Evolutionary conservation across 2,888 invertebrate genomes (phyloP).

Genomic region (Drosophila nigritarsus): DNA sequence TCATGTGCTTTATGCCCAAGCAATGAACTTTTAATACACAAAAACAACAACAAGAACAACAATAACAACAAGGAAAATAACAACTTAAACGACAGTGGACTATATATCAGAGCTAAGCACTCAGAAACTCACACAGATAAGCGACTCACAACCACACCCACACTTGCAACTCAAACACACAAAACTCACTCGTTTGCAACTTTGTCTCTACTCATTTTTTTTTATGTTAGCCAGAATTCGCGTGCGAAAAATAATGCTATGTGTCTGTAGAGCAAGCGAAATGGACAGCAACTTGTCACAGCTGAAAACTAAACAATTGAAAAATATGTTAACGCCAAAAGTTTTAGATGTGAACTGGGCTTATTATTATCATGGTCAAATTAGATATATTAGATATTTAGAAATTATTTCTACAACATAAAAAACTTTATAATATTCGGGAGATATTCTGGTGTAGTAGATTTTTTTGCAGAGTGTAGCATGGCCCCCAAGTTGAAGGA

Average conservation of each 20-base stretch:
- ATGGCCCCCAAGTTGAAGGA: neutral
- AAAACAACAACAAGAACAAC: constrained; percentile 52
- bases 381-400: no score
- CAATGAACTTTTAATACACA: constrained; percentile 79
- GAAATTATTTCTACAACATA: neutral
- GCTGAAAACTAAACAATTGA: constrained; percentile 6
- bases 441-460: neutral
- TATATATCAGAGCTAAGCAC: constrained; percentile 77
- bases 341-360: constrained; percentile 12
- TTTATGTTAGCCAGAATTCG: constrained; percentile 34
- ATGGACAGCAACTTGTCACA: constrained; percentile 16
- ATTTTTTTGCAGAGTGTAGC: neutral
- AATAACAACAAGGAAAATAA: constrained; percentile 22
- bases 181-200: constrained; percentile 28
- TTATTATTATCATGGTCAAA: constrained; percentile 12
- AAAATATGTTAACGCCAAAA: constrained; percentile 12
- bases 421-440: no score
- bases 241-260: constrained; percentile 20
- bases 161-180: constrained; percentile 1
- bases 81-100: constrained; percentile 46
- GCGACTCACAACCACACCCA: constrained; percentile 9
- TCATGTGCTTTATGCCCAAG: constrained; percentile 79
- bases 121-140: constrained; percentile 51
- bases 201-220: constrained; percentile 6
- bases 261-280: neutral